Evolutionary conservation across 2,888 invertebrate genomes (phyloP), one percentile per base, ranked within the genome.

Genomic region (Scaptomyza cyrtandrae): DNA sequence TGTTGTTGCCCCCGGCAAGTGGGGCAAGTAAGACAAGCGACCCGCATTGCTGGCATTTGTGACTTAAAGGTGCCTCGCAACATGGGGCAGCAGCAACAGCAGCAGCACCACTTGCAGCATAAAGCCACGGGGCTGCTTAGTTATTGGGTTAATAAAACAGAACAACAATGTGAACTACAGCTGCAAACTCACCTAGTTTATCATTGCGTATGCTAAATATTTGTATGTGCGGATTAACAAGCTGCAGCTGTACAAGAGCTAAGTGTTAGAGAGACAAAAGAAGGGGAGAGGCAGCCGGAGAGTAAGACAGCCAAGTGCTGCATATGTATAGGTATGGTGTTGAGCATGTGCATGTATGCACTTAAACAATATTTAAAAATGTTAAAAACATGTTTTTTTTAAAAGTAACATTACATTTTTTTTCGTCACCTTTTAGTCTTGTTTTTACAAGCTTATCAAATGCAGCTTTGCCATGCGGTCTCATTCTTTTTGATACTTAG

Each of bases 111-210:
- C 37, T 49, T 63, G 31, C 44, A 31, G 16, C 29, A 55, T 45
- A 45, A 50, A 52, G 66, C 79, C 83, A 56, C 59, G 62, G 65
- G 67, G 69, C 61, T 69, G 70, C 81, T 80, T 75, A 71, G 88
- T 88, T 88, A 84, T 88, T 84, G 78, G 88, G 83, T 84, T 84
- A 88, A 83, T 83, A 83, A 88, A 88, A 88, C 83, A 88, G 77
- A 67, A 64, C 71, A 61, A 69, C 67, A 69, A 69, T 63, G 64
- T 55, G 52, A 55, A 50, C 33, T 24, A 50, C 49, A 35, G 31
- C 29, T 44, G 45, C 61, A 54, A 63, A 41, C 77, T 80, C 80
- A 82, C 79, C 79, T 80, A 80, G 77, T 73, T 83, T 79, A 56
- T 68, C 63, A 64, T 48, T 59, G 75, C 73, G 75, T 78, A 76